phyloP scores from a whole-genome alignment of 1,140 invertebrate species.

The Globodera rostochiensis region DNA sequence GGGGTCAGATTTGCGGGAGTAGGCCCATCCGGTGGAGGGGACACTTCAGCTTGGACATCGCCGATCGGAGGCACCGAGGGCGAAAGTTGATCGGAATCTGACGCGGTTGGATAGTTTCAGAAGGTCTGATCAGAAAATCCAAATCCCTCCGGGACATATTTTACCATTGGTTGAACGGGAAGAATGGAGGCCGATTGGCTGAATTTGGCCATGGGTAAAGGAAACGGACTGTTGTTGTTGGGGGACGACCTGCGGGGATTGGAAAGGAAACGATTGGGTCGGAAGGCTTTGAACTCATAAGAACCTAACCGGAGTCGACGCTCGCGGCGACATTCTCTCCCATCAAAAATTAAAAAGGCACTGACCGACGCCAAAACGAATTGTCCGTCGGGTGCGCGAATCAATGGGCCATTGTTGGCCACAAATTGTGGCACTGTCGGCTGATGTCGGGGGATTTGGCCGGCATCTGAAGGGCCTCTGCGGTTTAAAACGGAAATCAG shows the following conservation, averaged over 20 bases:
- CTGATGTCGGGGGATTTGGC: neutral
- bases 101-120: neutral
- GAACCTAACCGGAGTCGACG: no score
- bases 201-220: no score
- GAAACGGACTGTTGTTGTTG: slow-evolving; percentile 15
- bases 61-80: neutral
- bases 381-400: slow-evolving; percentile 27
- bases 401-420: slow-evolving; percentile 28
- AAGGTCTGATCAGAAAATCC: no score
- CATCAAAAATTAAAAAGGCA: neutral
- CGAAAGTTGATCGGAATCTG: slow-evolving; percentile 17
- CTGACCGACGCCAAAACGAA: slow-evolving; percentile 24
- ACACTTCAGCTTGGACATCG: neutral
- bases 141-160: no score
- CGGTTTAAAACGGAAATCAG: no score
- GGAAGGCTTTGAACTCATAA: no score
- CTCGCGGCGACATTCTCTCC: no score
- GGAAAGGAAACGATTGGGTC: neutral
- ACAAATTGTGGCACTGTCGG: slow-evolving; percentile 16
- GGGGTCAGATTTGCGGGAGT: slow-evolving; percentile 6
- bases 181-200: no score
- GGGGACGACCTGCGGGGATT: neutral
- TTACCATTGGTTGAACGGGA: no score
- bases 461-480: neutral
- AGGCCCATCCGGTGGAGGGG: neutral